A percentile compares a stretch with the other conserved stretches of the same genome.
Evolutionary conservation across 1,140 invertebrate species (phyloP).

Genomic region (Scaptomyza graminum): DNA sequence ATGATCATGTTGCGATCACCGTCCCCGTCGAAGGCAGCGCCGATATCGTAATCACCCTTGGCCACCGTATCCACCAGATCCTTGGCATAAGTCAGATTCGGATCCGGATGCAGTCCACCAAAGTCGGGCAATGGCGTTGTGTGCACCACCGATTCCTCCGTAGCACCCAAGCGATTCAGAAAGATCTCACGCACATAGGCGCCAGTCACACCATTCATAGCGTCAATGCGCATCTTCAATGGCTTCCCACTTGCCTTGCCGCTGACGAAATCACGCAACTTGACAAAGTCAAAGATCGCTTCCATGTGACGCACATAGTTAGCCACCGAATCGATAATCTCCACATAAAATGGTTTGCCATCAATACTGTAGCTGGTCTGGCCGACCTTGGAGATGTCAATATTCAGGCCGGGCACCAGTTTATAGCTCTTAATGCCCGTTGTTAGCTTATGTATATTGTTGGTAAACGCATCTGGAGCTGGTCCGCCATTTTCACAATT

Average conservation of each 20-base stretch:
- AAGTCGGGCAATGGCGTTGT: slow-evolving; percentile 95
- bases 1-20: slow-evolving; percentile 99
- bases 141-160: slow-evolving; percentile 88
- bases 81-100: slow-evolving; percentile 93
- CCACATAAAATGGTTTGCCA: slow-evolving; percentile 91
- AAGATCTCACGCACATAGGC: slow-evolving; percentile 97
- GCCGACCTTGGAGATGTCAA: slow-evolving; percentile 91
- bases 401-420: slow-evolving; percentile 90
- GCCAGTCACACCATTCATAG: slow-evolving; percentile 98
- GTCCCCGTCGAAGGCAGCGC: slow-evolving; percentile 99
- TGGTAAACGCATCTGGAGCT: slow-evolving; percentile 95
- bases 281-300: slow-evolving; percentile 97
- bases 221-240: slow-evolving; percentile 95
- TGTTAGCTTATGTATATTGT: slow-evolving; percentile 94
- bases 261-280: slow-evolving; percentile 90
- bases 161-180: slow-evolving; percentile 92
- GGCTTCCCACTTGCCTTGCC: slow-evolving; percentile 87
- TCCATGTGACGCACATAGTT: slow-evolving; percentile 98
- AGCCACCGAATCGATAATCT: slow-evolving; percentile 95
- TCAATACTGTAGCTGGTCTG: slow-evolving; percentile 87
- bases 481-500: slow-evolving; percentile 98
- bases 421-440: slow-evolving; percentile 92
- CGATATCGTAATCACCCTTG: slow-evolving; percentile 94
- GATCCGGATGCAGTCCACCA: slow-evolving; percentile 98
- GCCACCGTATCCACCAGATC: slow-evolving; percentile 87